Evolutionary conservation across 1,140 invertebrate genomes (phyloP).

Genomic region (Calycopis cecrops): DNA sequence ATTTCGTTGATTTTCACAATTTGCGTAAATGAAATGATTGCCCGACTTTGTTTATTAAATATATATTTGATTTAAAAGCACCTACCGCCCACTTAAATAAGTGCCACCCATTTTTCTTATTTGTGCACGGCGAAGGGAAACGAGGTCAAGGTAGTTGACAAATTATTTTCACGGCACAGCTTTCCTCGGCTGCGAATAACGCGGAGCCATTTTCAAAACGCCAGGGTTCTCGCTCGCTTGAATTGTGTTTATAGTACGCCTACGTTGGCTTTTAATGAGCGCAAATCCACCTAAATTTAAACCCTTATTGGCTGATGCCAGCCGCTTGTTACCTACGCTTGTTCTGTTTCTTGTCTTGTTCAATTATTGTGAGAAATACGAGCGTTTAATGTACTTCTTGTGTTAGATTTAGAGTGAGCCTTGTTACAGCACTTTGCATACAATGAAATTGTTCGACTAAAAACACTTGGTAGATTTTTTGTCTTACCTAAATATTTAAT

Average conservation of each 20-base stretch:
- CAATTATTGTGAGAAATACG: slow-evolving; percentile 2
- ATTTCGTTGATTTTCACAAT: background rate
- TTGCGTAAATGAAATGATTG: background rate
- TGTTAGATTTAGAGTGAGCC: slow-evolving; percentile 1
- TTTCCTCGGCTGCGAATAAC: slow-evolving; percentile 46
- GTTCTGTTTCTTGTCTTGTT: background rate
- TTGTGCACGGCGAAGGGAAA: slow-evolving; percentile 27
- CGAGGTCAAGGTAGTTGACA: slow-evolving; percentile 55
- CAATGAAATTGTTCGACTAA: no score
- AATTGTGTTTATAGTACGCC: slow-evolving; percentile 32
- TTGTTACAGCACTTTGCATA: slow-evolving; percentile 1
- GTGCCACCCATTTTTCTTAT: slow-evolving; percentile 32
- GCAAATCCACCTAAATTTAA: slow-evolving; percentile 26
- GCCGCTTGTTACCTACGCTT: slow-evolving; percentile 12
- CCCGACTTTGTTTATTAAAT: slow-evolving; percentile 1
- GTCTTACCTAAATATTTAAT: no score
- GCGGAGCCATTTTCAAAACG: slow-evolving; percentile 46
- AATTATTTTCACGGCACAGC: slow-evolving; percentile 49
- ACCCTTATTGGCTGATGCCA: slow-evolving; percentile 20
- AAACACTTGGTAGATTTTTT: no score
- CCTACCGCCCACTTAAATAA: slow-evolving; percentile 27
- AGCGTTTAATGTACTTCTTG: background rate
- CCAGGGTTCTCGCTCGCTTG: slow-evolving; percentile 32
- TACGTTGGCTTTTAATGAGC: slow-evolving; percentile 30
- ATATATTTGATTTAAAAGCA: slow-evolving; percentile 28